Conservation (phyloP, 2,113 vertebrate species). For the Sapayoa aenigma region DNA sequence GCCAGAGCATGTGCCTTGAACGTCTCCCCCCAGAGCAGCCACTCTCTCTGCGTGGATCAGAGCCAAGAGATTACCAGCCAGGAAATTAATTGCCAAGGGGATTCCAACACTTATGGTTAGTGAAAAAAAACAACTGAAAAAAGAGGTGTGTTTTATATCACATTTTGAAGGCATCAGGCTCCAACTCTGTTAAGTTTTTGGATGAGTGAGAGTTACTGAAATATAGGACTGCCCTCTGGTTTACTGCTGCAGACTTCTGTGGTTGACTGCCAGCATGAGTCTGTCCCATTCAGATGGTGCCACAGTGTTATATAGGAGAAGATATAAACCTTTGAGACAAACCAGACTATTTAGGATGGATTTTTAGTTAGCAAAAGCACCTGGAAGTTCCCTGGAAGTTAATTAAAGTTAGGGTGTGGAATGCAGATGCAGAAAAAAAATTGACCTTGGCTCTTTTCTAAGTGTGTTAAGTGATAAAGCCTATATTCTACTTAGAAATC, state of each 20-base stretch:
- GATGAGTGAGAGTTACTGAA: background rate
- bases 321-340: background rate
- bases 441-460: background rate
- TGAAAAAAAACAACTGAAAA: background rate
- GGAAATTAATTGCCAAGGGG: constrained; percentile 54
- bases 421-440: background rate
- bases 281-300: background rate
- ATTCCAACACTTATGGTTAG: background rate
- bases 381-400: background rate
- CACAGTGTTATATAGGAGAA: background rate
- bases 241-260: background rate
- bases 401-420: background rate
- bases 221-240: background rate
- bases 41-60: background rate
- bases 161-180: background rate
- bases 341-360: background rate
- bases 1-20: background rate
- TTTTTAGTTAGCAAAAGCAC: background rate
- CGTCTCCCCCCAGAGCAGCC: background rate
- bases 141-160: background rate
- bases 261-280: background rate
- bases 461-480: background rate
- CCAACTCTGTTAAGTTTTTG: background rate
- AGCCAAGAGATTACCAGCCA: constrained; percentile 45
- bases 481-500: background rate